These are phyloP conservation scores for Mesembrinibis cayennensis DNA, from an alignment of 2,113 vertebrate species.

Conservation along the genomic window DNA sequence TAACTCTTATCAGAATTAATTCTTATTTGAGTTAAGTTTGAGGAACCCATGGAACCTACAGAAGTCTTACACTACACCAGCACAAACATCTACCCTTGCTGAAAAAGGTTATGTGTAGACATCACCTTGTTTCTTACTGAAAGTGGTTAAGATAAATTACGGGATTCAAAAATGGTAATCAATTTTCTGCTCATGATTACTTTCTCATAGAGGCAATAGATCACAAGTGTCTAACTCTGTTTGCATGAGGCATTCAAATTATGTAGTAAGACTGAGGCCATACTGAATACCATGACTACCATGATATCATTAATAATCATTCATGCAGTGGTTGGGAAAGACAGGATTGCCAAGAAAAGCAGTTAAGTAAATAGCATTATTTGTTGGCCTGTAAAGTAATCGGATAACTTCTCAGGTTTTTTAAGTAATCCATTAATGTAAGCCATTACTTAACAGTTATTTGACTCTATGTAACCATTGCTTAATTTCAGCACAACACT, in stretches of 20 bases:
- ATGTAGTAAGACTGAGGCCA: neutral
- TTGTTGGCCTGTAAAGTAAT: slow-evolving; percentile 19
- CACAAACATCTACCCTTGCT: neutral
- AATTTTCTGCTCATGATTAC: slow-evolving; percentile 64
- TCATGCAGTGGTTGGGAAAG: neutral
- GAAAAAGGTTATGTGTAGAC: neutral
- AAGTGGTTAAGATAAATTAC: slow-evolving; percentile 16
- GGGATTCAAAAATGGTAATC: slow-evolving; percentile 42
- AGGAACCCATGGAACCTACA: neutral
- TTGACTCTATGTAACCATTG: neutral
- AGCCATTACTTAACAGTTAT: slow-evolving; percentile 17
- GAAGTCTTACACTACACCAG: neutral
- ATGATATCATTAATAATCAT: neutral
- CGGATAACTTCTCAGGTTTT: slow-evolving; percentile 32
- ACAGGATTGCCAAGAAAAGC: slow-evolving; percentile 9
- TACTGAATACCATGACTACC: neutral
- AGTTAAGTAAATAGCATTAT: slow-evolving; percentile 21
- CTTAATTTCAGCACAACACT: slow-evolving; percentile 18
- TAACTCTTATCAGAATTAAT: neutral
- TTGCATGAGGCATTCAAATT: slow-evolving; percentile 44
- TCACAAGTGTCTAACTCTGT: slow-evolving; percentile 38
- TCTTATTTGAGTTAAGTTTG: neutral
- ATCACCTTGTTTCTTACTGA: neutral
- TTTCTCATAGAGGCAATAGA: slow-evolving; percentile 59
- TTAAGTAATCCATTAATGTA: slow-evolving; percentile 44